Base-by-base conservation (phyloP, 1,140 invertebrate genomes). In the Lordiphosa mommai region DNA sequence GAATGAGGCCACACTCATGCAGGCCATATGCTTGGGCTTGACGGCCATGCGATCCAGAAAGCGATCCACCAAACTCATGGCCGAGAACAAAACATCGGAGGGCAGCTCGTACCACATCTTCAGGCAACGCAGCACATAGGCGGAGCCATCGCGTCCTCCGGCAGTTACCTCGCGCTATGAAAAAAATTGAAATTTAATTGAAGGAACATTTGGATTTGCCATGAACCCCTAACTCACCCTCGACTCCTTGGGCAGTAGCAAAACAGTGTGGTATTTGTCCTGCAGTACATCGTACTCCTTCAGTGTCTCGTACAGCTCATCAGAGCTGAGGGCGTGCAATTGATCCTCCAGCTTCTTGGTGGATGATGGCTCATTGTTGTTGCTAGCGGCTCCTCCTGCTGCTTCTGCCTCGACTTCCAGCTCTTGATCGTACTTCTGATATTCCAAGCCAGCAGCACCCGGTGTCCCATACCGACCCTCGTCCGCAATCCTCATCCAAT, bases 101-200 rank as follows among this genome's bases (percentile, higher is more conserved):
- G 94, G 93, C 71, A 95, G 88, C 84, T 95, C 94, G 84, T 94
- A 96, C 94, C 94, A 95, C 60, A 95, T 93, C 89, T 95, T 95
- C 32, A 96, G 90, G 86, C 94, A 95, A 53, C 94, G 91, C 69
- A 95, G 89, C 64, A 95, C 94, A 87, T 95, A 94, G 4, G 93
- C 94, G 1, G 94, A 94, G 40, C 93, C 93, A 89, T 95, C 94
- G 2, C 94, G 90, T 38, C 93, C 93, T 13, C 92, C 93, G 48
- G 92, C 92, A 30, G 94, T 94, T 72, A 95, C 93, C 70, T 94
- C 94, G 33, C 92, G 92, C 87, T 88, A 1, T 76, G n/a, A n/a
- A n/a, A 89, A 68, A 12, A 63, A 20, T 23, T 8, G 7, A 5
- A 49, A 13, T 13, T 53, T 41, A 44, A 34, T 38, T 2, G 36